Base-by-base conservation (phyloP, 2,888 invertebrate species). In the Drosophila austrosaltans region DNA sequence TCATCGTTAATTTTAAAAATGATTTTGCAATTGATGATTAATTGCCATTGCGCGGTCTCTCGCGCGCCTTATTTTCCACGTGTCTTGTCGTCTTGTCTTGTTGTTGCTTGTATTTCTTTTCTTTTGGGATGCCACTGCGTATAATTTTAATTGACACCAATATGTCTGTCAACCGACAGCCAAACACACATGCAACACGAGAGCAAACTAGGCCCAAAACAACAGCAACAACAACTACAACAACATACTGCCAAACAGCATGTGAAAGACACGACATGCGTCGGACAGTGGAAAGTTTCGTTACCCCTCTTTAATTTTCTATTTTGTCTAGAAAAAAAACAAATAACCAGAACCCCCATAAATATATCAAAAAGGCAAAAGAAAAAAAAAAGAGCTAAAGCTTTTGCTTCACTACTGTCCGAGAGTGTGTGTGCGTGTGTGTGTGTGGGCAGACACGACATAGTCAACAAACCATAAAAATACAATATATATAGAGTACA, bases 21-120 rank as follows among this genome's bases (percentile, higher is more conserved):
- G 69, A 74, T 84, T 87, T 82, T 76, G 82, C 87, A 81, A 87
- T 79, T 59, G 66, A 81, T 84, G 82, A 87, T 75, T 87, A 79
- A 87, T 48, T 84, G 69, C 69, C 40, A 36, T 8, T 36, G 36
- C 6, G 5, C 30, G 8, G 2, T 8, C 36, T 8, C 36, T 8
- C 36, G 36, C 8, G 7, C 1, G 66, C 30, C 30, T 62, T 62
- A 20, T 39, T 28, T 60, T 25, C 54, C 42, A 30, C 44, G 69
- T 61, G 53, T 67, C 60, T 63, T 22, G 48, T n/a, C 39, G 39
- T 36, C 1, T 42, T 16, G 20, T 30, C n/a, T 22, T 60, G 28
- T 54, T 53, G 42, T 48, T 25, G 28, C 48, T 56, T 42, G n/a
- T 62, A 48, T 48, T 10, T 16, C 16, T 16, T 16, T 16, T 16